Base-by-base conservation (phyloP, 2,113 vertebrate genomes). In the Lynx canadensis region DNA sequence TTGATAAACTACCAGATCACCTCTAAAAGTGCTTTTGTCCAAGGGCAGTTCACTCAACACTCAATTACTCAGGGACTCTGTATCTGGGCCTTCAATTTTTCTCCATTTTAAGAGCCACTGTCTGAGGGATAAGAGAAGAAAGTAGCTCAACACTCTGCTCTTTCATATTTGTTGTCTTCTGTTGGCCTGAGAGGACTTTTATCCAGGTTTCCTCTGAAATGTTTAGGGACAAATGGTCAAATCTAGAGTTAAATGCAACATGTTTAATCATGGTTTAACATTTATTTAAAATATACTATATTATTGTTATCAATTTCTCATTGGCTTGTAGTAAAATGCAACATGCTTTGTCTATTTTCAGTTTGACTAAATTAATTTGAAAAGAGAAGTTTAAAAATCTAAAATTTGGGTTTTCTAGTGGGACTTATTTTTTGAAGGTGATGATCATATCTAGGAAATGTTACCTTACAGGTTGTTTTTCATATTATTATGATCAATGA, bases 1-100 rank as follows among this genome's bases (percentile, higher is more conserved):
- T 94, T 93, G 71, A 87, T 84, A 84, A 92, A 78, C 94, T 63
- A 84, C 38, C 63, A 88, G 29, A 89, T 85, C 65, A 55, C 27
- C 65, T 91, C 60, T 66, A n/a, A 81, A 97, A 94, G 55, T 11
- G 79, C 15, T 85, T 91, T 83, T 86, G 23, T 89, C 52, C 5
- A 63, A 95, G 66, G 16, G 21, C 29, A 69, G 57, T 63, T 76
- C 36, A 78, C 25, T 66, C 83, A 83, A 19, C 78, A 89, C 73
- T 96, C 68, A 94, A 3, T 92, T 95, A 84, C 68, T 82, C 65
- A 89, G 41, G 52, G 48, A 23, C 41, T 65, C 50, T 33, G 45
- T 36, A 19, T 33, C 31, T 0, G 48, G 52, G 25, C 5, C 21
- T 92, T 60, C 31, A 84, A 2, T 94, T 84, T 88, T 41, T 68